Evolutionary conservation across 37 sponge, comb jelly and placozoan species (phyloP), one percentile per base, ranked within the genome.

Genomic region (Aplysina aerophoba): DNA sequence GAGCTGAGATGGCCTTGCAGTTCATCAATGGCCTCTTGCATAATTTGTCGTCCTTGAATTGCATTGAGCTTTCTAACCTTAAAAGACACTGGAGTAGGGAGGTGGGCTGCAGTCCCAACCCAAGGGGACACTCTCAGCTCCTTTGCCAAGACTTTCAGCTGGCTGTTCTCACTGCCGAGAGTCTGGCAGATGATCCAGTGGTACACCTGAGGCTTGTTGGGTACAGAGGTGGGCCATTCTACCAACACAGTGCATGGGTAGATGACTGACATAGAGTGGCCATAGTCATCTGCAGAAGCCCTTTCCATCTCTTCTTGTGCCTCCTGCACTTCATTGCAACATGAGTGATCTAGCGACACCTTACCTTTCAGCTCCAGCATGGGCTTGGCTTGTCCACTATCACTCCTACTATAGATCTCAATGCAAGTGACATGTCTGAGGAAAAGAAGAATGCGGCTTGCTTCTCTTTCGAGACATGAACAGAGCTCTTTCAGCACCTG

Each of bases 61-160:
- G 44, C 53, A 44, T 41, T 36, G 40, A 50, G 24, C 16, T 1
- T 20, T 6, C 37, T 3, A 41, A 12, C 15, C 33, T 69, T n/a
- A 30, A n/a, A 38, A 31, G 74, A 21, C 24, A 90, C 25, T 24
- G 44, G 20, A 0, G 0, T 6, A 15, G 87, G 86, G 17, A 90
- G 40, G 55, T 60, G 86, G 57, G 81, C 84, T 75, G 94, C 94
- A 59, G 90, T 37, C 35, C 91, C 94, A 15, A 88, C 91, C 91
- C 91, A 90, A 15, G 94, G 94, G 35, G 85, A 25, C 40, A 87
- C 64, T 21, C 44, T 40, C 60, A 85, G 67, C 0, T 90, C 50
- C 20, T 81, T 63, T 37, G 73, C 53, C 57, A 66, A 61, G 24
- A 35, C 17, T 20, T 40, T 68, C 17, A 86, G 64, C 17, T 77